Base-by-base conservation (phyloP, 2,888 invertebrate species). In the Bembecia ichneumoniformis region DNA sequence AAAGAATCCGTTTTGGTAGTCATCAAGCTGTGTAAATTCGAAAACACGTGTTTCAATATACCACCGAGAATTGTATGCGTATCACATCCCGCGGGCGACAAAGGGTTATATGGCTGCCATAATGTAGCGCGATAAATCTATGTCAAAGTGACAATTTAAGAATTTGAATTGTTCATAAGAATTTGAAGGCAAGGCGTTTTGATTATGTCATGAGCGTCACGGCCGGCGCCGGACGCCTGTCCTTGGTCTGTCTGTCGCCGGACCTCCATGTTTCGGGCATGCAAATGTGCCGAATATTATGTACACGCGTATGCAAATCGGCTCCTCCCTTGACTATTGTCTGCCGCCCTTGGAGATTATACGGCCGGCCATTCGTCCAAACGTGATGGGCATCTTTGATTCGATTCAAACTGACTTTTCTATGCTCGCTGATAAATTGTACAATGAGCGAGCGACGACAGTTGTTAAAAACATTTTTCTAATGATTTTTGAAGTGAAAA, bases 311-410 rank as follows among this genome's bases (percentile, higher is more conserved):
- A 82, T 83, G 76, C 82, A 77, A 82, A 83, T 80, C 68, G 69
- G 28, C 71, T 14, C 15, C 67, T 80, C 80, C 77, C 76, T 66
- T 64, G 70, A 71, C 81, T 72, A 84, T 84, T 86, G 83, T 84
- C 74, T 68, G 60, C 63, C 71, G 81, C 77, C 82, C 78, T 82
- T 82, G 79, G 69, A 71, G 76, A 75, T 82, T 76, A 76, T 72
- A 71, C 74, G 68, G 63, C 61, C 74, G 68, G 63, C 61, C 66
- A 66, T 62, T 66, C 62, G 62, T 53, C 55, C 53, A 66, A 55
- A 80, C 83, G 82, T 77, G 83, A 65, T 59, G 55, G 58, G 82
- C 75, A 80, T 84, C 56, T 53, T 56, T 74, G 70, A 83, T 80
- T 68, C 68, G 61, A 71, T 73, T 71, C 71, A 62, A 73, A 77